Percentiles rank a stretch among this genome's conserved stretches.
These are phyloP conservation scores for Itoplectis maculator DNA, from an alignment of 2,888 invertebrate genomes.

Conservation along the genomic window DNA sequence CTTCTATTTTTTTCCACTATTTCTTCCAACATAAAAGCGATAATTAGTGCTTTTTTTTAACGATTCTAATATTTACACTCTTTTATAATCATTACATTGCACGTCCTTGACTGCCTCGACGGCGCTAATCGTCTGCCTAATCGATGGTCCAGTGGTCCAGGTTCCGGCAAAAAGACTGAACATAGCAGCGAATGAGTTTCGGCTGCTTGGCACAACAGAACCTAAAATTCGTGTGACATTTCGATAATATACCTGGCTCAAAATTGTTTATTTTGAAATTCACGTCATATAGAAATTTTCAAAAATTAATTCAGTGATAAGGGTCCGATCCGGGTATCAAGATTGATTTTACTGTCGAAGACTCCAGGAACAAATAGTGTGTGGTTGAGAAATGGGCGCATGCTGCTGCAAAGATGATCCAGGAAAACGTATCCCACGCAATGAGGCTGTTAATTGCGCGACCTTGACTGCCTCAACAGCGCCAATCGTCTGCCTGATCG, in stretches of 20 bases:
- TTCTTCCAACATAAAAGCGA: no score
- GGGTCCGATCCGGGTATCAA: background rate
- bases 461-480: conserved; percentile 29
- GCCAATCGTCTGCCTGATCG: conserved; percentile 74
- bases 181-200: no score
- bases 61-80: no score
- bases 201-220: background rate
- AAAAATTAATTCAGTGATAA: background rate
- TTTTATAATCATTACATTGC: no score
- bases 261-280: background rate
- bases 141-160: conserved; percentile 74
- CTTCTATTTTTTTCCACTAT: no score
- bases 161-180: conserved; percentile 70
- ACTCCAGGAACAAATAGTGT: background rate
- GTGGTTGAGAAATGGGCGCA: conserved; percentile 51
- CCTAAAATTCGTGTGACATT: background rate
- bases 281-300: background rate
- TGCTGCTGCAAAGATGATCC: conserved; percentile 51
- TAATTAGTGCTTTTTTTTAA: no score
- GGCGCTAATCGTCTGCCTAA: conserved; percentile 72
- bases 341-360: background rate
- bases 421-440: conserved; percentile 62
- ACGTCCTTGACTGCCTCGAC: conserved; percentile 21
- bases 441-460: conserved; percentile 59
- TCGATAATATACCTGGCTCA: background rate